Evolutionary conservation across 2,113 vertebrate genomes (phyloP), one percentile per base, ranked within the genome.

Genomic region (Ageneiosus marmoratus): DNA sequence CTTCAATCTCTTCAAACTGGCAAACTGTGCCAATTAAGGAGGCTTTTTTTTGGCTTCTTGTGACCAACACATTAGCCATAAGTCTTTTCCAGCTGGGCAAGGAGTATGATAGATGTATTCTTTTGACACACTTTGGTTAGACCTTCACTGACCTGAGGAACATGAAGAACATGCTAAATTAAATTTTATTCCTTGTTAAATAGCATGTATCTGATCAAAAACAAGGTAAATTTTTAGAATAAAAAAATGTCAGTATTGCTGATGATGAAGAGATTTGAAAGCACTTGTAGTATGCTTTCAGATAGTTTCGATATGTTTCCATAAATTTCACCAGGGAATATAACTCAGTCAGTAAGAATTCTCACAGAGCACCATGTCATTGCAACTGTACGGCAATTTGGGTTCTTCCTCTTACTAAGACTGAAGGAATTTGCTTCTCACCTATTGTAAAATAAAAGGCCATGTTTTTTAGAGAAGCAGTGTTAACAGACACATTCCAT

Each of bases 401-500:
- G 70, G 56, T 85, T 73, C 73, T 77, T 80, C 76, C 84, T 87
- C 81, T 91, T 87, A 87, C 77, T 90, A 89, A 89, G 79, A 83
- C 82, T 48, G 73, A 80, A 90, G 82, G 86, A 91, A 91, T 91
- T 91, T 83, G 53, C 72, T 89, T 91, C 89, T 83, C 89, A 93
- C 83, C 89, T 92, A 89, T 92, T 88, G 86, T 91, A 91, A 92
- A 94, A 94, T 91, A 32, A 88, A 91, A 92, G 91, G 89, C 88
- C 91, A 88, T 88, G n/a, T 85, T 89, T 89, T 88, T 50, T 85
- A 87, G 82, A 90, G 82, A 91, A 89, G 88, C 91, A 90, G 90
- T 89, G 85, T 74, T 81, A 89, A 90, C 84, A 88, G 89, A 91
- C 90, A 79, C 53, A 86, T 79, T 91, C 91, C 92, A 92, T 94